These are phyloP conservation scores for Athripsodes cinereus DNA, from an alignment of 2,888 invertebrate species.

Conservation along the genomic window DNA sequence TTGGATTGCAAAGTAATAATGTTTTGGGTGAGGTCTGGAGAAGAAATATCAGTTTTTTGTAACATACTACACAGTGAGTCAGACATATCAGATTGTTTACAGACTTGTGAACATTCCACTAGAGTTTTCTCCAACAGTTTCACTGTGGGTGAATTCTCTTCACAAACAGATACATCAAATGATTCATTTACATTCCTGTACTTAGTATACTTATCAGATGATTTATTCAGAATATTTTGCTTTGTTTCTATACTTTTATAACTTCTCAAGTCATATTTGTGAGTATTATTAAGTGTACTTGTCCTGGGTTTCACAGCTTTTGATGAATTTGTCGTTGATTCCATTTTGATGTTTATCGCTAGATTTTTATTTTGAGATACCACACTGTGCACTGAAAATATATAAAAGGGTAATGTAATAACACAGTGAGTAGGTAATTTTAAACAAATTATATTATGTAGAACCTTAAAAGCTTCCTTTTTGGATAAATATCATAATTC, in stretches of 20 bases:
- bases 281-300: background rate
- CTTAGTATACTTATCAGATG: conserved; percentile 4
- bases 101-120: background rate
- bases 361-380: no score
- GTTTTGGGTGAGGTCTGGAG: background rate
- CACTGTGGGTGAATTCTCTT: conserved; percentile 8
- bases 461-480: no score
- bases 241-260: background rate
- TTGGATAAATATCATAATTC: no score
- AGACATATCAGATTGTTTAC: conserved; percentile 9
- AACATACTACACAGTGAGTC: conserved; percentile 13
- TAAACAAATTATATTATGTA: no score
- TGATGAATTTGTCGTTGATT: no score
- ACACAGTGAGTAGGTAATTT: no score
- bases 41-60: conserved; percentile 1
- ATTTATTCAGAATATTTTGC: background rate
- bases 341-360: no score
- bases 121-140: conserved; percentile 11
- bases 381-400: no score
- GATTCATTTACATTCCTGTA: conserved; percentile 19
- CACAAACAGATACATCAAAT: conserved; percentile 14
- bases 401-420: no score
- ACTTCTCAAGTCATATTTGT: conserved; percentile 9
- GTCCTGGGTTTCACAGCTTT: no score
- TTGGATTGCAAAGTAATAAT: conserved; percentile 6